phyloP scores from a whole-genome alignment of 2,113 vertebrate species.

The Cebus imitator region DNA sequence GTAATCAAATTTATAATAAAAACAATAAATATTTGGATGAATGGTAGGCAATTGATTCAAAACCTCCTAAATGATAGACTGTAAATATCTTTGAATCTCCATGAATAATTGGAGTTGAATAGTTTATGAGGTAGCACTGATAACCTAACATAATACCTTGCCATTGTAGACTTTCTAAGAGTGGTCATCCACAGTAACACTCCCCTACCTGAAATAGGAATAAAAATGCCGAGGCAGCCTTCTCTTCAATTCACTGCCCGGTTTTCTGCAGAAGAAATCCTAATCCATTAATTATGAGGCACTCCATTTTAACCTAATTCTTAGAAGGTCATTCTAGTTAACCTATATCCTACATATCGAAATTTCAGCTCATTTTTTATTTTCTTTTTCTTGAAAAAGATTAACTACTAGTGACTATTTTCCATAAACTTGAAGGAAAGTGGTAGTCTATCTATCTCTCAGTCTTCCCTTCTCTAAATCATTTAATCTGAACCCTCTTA shows the following conservation, averaged over 20 bases:
- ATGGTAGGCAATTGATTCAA: background rate
- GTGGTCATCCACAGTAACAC: background rate
- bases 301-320: background rate
- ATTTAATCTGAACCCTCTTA: constrained; percentile 21
- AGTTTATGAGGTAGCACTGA: background rate
- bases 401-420: background rate
- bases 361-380: background rate
- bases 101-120: background rate
- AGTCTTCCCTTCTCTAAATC: background rate
- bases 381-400: background rate
- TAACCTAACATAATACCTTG: background rate
- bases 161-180: background rate
- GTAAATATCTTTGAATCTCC: background rate
- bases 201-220: background rate
- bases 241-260: background rate
- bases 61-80: background rate
- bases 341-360: background rate
- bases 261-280: background rate
- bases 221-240: background rate
- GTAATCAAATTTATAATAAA: background rate
- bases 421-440: background rate
- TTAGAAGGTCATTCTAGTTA: background rate
- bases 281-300: background rate
- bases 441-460: background rate
- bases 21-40: background rate